Evolutionary conservation across 1,140 invertebrate genomes (phyloP).

Genomic region (Orchestia grillus): DNA sequence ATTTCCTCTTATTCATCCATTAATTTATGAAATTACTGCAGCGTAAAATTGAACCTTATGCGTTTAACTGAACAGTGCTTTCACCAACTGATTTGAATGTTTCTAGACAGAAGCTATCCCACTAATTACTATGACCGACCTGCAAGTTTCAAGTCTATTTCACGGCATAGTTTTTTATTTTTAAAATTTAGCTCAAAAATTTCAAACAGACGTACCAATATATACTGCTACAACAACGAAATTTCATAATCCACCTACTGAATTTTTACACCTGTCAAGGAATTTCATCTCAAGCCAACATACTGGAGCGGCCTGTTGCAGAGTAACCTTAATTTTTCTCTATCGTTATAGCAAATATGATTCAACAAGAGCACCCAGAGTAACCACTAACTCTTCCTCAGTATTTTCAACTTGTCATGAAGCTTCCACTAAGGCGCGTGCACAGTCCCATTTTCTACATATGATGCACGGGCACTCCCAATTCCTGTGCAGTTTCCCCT

Average conservation of each 20-base stretch:
- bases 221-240: background rate
- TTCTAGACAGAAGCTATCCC: background rate
- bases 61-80: background rate
- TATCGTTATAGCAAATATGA: background rate
- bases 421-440: background rate
- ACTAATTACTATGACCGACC: background rate
- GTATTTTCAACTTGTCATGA: background rate
- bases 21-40: background rate
- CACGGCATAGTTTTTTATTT: background rate
- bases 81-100: background rate
- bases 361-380: background rate
- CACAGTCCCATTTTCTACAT: background rate
- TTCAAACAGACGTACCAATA: background rate
- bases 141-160: background rate
- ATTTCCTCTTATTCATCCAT: background rate
- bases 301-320: background rate
- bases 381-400: background rate
- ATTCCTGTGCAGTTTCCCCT: conserved; percentile 38
- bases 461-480: conserved; percentile 4
- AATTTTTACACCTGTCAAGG: background rate
- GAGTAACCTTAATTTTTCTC: background rate
- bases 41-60: background rate
- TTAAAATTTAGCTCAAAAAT: background rate
- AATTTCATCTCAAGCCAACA: background rate
- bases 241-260: background rate